These are phyloP conservation scores for Corapipo altera DNA, from an alignment of 2,113 vertebrate species.

Conservation along the genomic window DNA sequence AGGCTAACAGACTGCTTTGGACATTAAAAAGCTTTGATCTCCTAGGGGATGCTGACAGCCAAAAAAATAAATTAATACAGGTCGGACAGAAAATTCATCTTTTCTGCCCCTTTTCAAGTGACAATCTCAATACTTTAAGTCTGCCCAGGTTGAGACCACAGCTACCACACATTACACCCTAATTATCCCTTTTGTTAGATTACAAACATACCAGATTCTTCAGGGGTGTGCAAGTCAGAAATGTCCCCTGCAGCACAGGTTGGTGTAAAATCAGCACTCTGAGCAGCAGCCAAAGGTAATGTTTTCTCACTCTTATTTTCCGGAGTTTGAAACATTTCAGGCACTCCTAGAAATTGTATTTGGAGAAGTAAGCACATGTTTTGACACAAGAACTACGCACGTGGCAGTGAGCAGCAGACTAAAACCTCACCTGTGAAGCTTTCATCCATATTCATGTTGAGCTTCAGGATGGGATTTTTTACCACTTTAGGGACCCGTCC, in stretches of 20 bases:
- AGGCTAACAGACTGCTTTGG: too few species aligned
- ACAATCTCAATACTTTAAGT: not conserved
- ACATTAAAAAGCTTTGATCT: too few species aligned
- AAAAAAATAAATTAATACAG: too few species aligned
- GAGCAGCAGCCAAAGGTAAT: not conserved
- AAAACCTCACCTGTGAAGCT: slow-evolving; percentile 78
- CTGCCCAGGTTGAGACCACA: not conserved
- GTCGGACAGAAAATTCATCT: too few species aligned
- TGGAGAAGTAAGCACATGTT: not conserved
- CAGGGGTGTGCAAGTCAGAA: slow-evolving; percentile 82
- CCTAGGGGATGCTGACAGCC: too few species aligned
- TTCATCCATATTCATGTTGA: slow-evolving; percentile 78
- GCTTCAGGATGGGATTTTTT: slow-evolving; percentile 68
- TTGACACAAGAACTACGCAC: not conserved
- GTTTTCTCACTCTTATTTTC: slow-evolving; percentile 20
- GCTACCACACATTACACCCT: not conserved
- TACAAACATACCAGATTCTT: slow-evolving; percentile 77
- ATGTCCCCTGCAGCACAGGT: slow-evolving; percentile 23
- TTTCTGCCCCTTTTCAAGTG: too few species aligned
- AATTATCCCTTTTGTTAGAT: not conserved
- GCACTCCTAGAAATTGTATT: slow-evolving; percentile 71
- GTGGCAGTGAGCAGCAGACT: not conserved
- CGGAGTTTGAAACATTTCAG: slow-evolving; percentile 84
- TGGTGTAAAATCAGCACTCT: slow-evolving; percentile 15
- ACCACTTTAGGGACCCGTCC: slow-evolving; percentile 77